Base-by-base conservation (phyloP, 2,113 vertebrate genomes). In the Sapayoa aenigma region DNA sequence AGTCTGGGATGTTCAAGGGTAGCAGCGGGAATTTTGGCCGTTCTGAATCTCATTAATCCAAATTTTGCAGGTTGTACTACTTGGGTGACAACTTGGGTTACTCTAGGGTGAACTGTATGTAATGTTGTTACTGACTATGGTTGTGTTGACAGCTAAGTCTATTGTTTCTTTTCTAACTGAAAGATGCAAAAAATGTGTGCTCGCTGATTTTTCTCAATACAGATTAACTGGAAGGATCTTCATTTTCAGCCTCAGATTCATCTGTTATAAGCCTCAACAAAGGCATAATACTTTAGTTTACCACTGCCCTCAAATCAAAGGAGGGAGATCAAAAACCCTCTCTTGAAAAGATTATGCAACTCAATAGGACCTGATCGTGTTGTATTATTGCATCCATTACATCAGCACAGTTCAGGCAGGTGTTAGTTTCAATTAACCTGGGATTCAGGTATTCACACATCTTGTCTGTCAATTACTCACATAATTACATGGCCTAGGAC, bases 361-460 rank as follows among this genome's bases (percentile, higher is more conserved):
- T 98, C 96, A 98, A 96, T 97, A 97, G 96, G 95, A 96, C 97
- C 95, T 96, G 96, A 97, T 97, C 96, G 93, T 95, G 88, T 72
- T 94, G 76, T 95, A 96, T 97, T 95, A 96, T 95, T 96, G 82
- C 94, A 95, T 96, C 97, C 90, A 89, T 97, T 96, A 96, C 91
- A 94, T 95, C 59, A 96, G 96, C 97, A 91, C 93, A 97, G 98
- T 96, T 78, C 69, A 95, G 96, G 95, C 95, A 97, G 97, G 96
- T 96, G 94, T 96, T 97, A 84, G 92, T 97, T 98, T 98, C 97
- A 96, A 95, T 94, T 97, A 97, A 94, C 96, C 96, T 96, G 97
- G 97, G 97, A 98, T 98, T 98, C 97, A 98, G 97, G 98, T 98
- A 97, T 95, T 97, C 93, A 97, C 92, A 92, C 97, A 97, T 97